These are phyloP conservation scores for Epinephelus awoara DNA, from an alignment of 2,797 vertebrate species.

Conservation along the genomic window DNA sequence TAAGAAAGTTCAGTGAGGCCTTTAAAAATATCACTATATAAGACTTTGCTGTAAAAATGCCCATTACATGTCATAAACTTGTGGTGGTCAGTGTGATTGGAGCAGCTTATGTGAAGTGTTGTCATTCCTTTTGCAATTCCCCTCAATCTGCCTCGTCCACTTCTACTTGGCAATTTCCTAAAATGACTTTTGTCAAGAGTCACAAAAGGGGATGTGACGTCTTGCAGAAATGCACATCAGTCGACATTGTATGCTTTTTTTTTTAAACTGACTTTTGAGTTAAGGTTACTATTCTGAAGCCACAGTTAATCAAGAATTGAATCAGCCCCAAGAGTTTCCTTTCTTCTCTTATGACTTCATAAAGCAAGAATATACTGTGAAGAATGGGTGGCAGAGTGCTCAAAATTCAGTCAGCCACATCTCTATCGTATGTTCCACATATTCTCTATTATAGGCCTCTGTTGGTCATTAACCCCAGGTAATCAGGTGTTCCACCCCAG, in stretches of 20 bases:
- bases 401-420: slow-evolving; percentile 32
- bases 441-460: slow-evolving; percentile 41
- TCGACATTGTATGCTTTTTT: too few species aligned
- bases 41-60: background rate
- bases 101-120: background rate
- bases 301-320: background rate
- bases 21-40: background rate
- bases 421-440: slow-evolving; percentile 54
- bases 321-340: background rate
- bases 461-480: slow-evolving; percentile 76
- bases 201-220: slow-evolving; percentile 4
- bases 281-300: too few species aligned
- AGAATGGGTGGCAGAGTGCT: background rate
- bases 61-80: background rate
- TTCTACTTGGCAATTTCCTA: background rate
- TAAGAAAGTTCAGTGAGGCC: background rate
- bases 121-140: slow-evolving; percentile 8
- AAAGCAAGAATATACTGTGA: slow-evolving; percentile 13
- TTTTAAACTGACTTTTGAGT: background rate
- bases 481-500: slow-evolving; percentile 73
- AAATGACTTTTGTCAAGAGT: background rate
- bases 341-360: slow-evolving; percentile 24
- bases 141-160: background rate
- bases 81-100: background rate
- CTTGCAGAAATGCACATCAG: background rate